Conservation (phyloP, 2,888 invertebrate species). For the Cheilosia soror region DNA sequence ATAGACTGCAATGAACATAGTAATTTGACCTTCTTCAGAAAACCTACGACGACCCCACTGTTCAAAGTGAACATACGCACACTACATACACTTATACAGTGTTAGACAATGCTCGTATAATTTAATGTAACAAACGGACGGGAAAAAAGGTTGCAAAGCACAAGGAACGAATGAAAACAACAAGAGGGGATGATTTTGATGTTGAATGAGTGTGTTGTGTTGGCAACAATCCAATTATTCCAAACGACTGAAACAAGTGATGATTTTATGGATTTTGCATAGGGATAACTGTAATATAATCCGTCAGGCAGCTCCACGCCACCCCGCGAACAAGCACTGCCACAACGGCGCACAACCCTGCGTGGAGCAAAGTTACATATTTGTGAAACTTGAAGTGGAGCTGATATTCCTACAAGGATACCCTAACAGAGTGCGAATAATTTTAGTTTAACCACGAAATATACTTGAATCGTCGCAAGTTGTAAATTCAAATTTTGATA, state of each 20-base stretch:
- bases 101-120: conserved; percentile 58
- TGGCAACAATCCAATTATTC: conserved; percentile 75
- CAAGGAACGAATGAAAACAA: conserved; percentile 14
- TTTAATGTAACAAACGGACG: conserved; percentile 56
- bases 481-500: conserved; percentile 47
- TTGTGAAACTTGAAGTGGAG: not conserved
- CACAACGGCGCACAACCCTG: conserved; percentile 12
- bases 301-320: conserved; percentile 13
- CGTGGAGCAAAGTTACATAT: not conserved
- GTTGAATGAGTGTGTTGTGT: conserved; percentile 65
- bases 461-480: conserved; percentile 8
- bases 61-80: not conserved
- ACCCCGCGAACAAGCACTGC: not conserved
- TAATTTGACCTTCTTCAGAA: no score
- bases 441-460: conserved; percentile 57
- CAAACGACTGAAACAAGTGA: conserved; percentile 72
- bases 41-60: conserved; percentile 38
- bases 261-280: conserved; percentile 74
- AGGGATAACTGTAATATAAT: conserved; percentile 72
- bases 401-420: not conserved
- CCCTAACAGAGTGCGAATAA: conserved; percentile 34
- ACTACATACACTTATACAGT: not conserved
- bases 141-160: conserved; percentile 17
- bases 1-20: no score
- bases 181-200: conserved; percentile 54